Percentiles rank a stretch among this genome's conserved stretches.
Conservation (phyloP, 2,113 vertebrate genomes). For the Dipodomys merriami region DNA sequence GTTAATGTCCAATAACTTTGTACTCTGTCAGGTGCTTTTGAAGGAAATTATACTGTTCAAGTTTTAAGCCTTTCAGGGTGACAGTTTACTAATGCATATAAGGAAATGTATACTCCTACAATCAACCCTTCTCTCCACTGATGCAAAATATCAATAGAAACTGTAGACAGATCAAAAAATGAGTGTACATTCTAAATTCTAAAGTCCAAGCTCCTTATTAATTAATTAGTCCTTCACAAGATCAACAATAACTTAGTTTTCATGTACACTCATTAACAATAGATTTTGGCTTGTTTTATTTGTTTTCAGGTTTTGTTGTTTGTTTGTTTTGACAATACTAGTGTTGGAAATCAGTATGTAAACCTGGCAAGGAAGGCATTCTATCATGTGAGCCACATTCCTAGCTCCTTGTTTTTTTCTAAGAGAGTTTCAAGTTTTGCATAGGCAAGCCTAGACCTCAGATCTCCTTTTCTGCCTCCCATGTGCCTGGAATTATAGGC, state of each 20-base stretch:
- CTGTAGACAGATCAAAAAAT: constrained; percentile 31
- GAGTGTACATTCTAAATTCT: background rate
- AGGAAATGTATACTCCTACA: background rate
- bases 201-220: background rate
- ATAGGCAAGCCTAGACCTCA: too few relatives aligned
- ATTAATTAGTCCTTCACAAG: background rate
- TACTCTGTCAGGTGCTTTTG: background rate
- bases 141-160: background rate
- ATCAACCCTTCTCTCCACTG: background rate
- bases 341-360: too few relatives aligned
- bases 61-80: background rate
- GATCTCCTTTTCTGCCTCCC: too few relatives aligned
- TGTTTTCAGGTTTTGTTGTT: too few relatives aligned
- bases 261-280: background rate
- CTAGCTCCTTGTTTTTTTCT: background rate
- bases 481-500: too few relatives aligned
- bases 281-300: background rate
- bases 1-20: background rate
- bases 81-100: background rate
- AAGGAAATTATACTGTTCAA: background rate
- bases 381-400: too few relatives aligned
- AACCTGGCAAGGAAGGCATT: too few relatives aligned
- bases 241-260: background rate
- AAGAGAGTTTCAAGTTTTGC: too few relatives aligned
- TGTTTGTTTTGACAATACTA: too few relatives aligned